phyloP scores from a whole-genome alignment of 2,797 vertebrate genomes.

The Taeniopygia guttata region DNA sequence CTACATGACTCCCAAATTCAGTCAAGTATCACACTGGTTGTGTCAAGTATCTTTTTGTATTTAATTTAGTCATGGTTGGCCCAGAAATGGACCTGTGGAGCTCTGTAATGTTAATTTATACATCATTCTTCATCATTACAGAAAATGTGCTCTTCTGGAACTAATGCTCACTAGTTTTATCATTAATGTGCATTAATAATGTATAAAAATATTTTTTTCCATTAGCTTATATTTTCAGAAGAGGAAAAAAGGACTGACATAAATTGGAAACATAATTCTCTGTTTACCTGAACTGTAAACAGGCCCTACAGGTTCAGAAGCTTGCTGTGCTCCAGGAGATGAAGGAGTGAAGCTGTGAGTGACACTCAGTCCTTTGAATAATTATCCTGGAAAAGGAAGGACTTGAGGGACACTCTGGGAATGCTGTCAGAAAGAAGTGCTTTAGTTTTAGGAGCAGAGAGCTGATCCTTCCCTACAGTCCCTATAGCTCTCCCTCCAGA shows the following conservation, averaged over 20 bases:
- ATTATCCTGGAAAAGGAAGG: neutral
- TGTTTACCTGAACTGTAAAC: neutral
- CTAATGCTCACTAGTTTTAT: neutral
- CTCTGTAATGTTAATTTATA: neutral
- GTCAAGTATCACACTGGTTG: neutral
- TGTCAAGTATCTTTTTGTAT: constrained; percentile 11
- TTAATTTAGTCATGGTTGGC: constrained; percentile 30
- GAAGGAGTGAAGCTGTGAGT: neutral
- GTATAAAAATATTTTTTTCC: neutral
- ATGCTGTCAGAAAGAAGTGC: neutral
- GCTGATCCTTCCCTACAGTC: neutral
- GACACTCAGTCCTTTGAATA: neutral
- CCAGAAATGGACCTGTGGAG: constrained; percentile 7
- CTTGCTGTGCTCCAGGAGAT: neutral
- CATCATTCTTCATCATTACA: neutral
- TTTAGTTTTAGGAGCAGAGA: neutral
- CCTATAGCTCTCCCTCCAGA: neutral
- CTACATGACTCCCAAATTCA: neutral
- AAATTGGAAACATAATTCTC: neutral
- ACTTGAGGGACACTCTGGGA: neutral
- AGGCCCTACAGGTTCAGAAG: neutral
- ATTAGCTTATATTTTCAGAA: neutral
- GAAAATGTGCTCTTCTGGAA: constrained; percentile 24
- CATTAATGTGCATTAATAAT: neutral
- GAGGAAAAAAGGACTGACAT: neutral